phyloP scores from a whole-genome alignment of 2,888 invertebrate genomes.

The Lithophane semibrunnea region DNA sequence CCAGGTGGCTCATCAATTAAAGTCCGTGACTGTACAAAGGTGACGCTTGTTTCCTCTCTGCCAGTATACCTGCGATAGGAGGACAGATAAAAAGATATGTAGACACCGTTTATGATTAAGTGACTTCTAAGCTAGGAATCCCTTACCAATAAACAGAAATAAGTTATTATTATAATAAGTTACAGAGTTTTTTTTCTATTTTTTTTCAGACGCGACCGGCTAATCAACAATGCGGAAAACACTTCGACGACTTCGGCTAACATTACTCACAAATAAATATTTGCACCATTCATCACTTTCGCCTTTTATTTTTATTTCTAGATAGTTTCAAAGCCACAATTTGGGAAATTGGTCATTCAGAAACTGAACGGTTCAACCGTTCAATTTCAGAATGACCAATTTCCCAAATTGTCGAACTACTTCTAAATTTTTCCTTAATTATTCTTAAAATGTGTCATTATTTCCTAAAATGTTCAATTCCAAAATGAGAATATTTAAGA shows the following conservation, averaged over 20 bases:
- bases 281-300: constrained; percentile 25
- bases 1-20: too few species aligned
- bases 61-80: not conserved
- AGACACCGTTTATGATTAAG: not conserved
- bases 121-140: not conserved
- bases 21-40: too few species aligned
- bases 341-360: too few species aligned
- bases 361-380: not conserved
- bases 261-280: constrained; percentile 42
- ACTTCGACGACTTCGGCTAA: constrained; percentile 26
- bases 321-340: not conserved
- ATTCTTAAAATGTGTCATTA: not conserved
- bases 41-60: not conserved
- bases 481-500: not conserved
- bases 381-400: not conserved
- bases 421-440: not conserved
- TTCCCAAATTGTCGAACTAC: not conserved
- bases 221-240: constrained; percentile 10
- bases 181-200: not conserved
- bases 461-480: not conserved
- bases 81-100: not conserved
- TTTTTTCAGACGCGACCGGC: constrained; percentile 51
- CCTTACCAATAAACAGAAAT: not conserved
- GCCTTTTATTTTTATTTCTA: constrained; percentile 9
- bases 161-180: not conserved